Base-by-base conservation (phyloP, 2,888 invertebrate species). In the Cantharis nigra region DNA sequence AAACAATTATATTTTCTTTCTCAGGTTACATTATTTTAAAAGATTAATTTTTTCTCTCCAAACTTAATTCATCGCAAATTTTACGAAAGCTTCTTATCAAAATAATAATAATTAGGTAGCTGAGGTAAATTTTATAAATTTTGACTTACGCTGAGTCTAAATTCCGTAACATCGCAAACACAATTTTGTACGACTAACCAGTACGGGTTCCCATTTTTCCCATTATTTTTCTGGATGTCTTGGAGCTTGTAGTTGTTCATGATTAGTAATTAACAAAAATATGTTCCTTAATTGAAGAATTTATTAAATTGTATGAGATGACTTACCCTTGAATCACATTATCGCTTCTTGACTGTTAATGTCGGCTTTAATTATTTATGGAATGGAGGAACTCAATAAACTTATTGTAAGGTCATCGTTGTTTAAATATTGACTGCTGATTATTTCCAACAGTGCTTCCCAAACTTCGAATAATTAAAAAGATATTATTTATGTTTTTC, bases 121-220 rank as follows among this genome's bases (percentile, higher is more conserved):
- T 1, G 13, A 13, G 1, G 33, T 33, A 33, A 4, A 11, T 30
- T 11, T 13, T 33, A 33, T 33, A 33, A 49, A 7, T n/a, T 49
- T 49, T 49, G 5, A 49, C 49, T 49, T 49, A 49, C 49, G 49
- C 7, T 49, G n/a, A n/a, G n/a, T n/a, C n/a, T n/a, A n/a, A 49
- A 94, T 9, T 89, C 88, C 2, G 93, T 93, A 80, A 94, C 90
- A 87, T 95, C 93, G 84, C 94, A 95, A 3, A 95, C 92, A 23
- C 83, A 85, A 83, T 93, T 92, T 83, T 91, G 92, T 81, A 93
- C 89, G 26, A 94, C 89, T 69, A 94, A 86, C 94, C 94, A 95
- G 0, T 90, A 85, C 0, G 90, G 89, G 0, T 89, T 84, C 3
- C 90, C 90, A 62, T 90, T 89, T 81, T 88, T 88, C 0, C 94